Base-by-base conservation (phyloP, 2,797 vertebrate species). In the Garrulus glandarius region DNA sequence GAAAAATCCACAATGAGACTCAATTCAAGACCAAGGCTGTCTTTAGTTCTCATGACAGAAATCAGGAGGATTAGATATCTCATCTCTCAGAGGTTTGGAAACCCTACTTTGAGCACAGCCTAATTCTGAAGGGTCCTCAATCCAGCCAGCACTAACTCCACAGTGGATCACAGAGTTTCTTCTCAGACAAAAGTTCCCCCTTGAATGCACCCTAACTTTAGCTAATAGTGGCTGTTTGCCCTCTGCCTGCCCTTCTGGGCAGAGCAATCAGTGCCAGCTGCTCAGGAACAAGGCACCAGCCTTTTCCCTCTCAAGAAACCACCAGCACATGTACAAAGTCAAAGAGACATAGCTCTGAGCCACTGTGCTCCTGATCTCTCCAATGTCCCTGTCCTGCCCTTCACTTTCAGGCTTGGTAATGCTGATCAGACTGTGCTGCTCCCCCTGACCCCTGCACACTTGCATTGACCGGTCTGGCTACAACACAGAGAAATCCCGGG, bases 371-470 rank as follows among this genome's bases (percentile, higher is more conserved):
- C 50, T 34, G n/a, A 23, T 9, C 9, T 34, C 78, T 81, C 34
- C 41, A 15, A 6, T 9, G 32, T 49, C 13, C 24, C 53, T 24
- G 20, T 32, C 47, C 29, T 55, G 17, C 8, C 27, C 15, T 27
- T 26, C 8, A 26, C 17, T 37, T 55, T 47, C 67, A 52, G 16
- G n/a, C 9, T 75, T 52, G 29, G 14, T 24, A 26, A 26, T 0
- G 0, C 29, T 68, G 29, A 19, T 22, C 15, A 36, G 36, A 49
- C 13, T 49, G 29, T 41, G 53, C 32, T 20, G 6, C 2, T 70
- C 7, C 29, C 16, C 21, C 27, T 24, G 23, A 46, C 1, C 16
- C 26, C 4, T 9, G 1, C 52, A 43, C 0, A 0, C 18, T 44
- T 63, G 15, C 34, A 50, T 3, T 20, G 39, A 37, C 15, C 29